Base-by-base conservation (phyloP, 2,888 invertebrate genomes). In the Micropterix aruncella region DNA sequence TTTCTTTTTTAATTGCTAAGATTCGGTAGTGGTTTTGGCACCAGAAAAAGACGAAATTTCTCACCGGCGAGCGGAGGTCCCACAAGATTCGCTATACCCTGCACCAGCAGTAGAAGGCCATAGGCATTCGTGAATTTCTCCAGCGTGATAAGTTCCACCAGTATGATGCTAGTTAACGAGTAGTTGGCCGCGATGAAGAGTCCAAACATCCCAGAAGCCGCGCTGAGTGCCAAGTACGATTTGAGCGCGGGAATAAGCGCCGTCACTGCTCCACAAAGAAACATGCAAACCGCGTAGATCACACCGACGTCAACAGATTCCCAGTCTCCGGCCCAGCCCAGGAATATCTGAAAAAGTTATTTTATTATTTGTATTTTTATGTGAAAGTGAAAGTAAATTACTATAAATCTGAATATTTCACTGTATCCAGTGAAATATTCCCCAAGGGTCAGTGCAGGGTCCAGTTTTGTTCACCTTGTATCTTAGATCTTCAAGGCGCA, bases 121-220 rank as follows among this genome's bases (percentile, higher is more conserved):
- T 93, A 94, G 3, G 92, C 92, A 59, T 85, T 89, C 40, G 92
- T 90, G 60, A 95, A 91, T 55, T 86, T 76, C 61, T 91, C 90
- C 52, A 94, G 62, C n/a, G 89, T 85, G 51, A 93, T 86, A 52
- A 91, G 75, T 59, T 93, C 84, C 46, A 93, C 90, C 46, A 93
- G 74, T 50, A 94, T 90, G 55, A 92, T 89, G 57, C 88, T 87
- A 16, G 92, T 90, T 37, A 94, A 74, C 2, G 90, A 83, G 67
- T 92, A 94, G 68, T 93, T 93, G 46, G 91, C 92, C 18, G 91
- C 89, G 54, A 93, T 89, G 62, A 86, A 83, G 51, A 91, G 79
- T 1, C 93, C 93, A 67, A 90, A 94, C 18, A 80, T 75, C n/a
- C 84, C 88, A 17, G 84, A 73, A 1, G 80, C 69, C 1, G 75